These are phyloP conservation scores for Neostethus bicornis DNA, from an alignment of 2,797 vertebrate species.

Conservation along the genomic window DNA sequence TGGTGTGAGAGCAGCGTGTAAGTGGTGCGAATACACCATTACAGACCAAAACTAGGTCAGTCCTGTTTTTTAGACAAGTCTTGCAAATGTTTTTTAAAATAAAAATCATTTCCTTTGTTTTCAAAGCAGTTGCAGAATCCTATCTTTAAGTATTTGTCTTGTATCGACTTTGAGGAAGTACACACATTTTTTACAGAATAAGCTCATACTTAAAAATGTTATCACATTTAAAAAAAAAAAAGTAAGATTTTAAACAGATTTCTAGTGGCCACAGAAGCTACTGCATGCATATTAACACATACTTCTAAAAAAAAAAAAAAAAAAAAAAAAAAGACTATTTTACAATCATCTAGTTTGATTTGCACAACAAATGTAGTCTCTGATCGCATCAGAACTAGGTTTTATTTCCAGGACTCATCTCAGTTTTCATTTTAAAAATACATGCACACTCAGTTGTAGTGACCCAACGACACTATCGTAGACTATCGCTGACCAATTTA, in stretches of 20 bases:
- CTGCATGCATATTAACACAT: neutral
- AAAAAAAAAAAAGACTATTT: neutral
- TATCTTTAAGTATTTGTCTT: neutral
- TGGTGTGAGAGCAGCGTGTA: neutral
- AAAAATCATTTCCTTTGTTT: too few relatives aligned
- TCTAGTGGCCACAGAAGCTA: neutral
- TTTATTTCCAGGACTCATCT: too few relatives aligned
- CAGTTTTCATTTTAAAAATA: too few relatives aligned
- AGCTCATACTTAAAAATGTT: too few relatives aligned
- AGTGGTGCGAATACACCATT: neutral
- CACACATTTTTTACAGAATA: too few relatives aligned
- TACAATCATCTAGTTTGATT: neutral
- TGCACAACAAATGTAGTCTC: neutral
- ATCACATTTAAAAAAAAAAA: too few relatives aligned
- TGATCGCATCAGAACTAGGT: neutral
- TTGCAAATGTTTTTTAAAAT: neutral
- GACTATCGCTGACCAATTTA: too few relatives aligned
- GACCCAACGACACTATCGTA: too few relatives aligned
- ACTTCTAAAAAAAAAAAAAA: too few relatives aligned
- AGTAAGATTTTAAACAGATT: neutral
- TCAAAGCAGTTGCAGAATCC: neutral
- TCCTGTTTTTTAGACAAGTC: neutral
- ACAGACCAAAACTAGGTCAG: slow-evolving; percentile 4
- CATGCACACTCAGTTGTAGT: too few relatives aligned
- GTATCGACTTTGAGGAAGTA: too few relatives aligned